These are phyloP conservation scores for Centrocercus urophasianus DNA, from an alignment of 2,113 vertebrate species.

Conservation along the genomic window DNA sequence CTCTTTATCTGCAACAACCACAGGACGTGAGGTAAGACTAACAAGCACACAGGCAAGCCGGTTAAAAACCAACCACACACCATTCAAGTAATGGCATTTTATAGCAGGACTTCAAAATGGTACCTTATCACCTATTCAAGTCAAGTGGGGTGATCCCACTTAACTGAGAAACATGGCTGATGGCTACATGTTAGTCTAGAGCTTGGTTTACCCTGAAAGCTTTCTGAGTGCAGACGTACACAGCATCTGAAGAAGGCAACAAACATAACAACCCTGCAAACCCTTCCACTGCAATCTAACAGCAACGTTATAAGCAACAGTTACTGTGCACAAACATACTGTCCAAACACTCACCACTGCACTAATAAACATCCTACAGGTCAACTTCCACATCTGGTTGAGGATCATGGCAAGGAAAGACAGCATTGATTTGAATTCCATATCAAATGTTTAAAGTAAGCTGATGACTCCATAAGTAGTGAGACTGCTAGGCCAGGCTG, in stretches of 20 bases:
- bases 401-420: background rate
- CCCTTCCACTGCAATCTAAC: rapidly evolving
- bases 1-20: slow-evolving; percentile 90
- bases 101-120: rapidly evolving
- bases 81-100: rapidly evolving
- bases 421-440: background rate
- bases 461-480: background rate
- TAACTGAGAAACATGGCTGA: background rate
- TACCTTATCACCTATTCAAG: rapidly evolving
- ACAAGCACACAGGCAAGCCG: background rate
- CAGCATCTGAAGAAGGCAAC: background rate
- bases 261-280: background rate
- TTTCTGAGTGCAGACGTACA: rapidly evolving
- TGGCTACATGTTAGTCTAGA: no score
- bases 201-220: background rate
- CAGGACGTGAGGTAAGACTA: background rate
- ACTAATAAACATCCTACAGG: background rate
- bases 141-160: background rate
- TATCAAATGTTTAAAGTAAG: background rate
- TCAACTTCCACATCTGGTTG: rapidly evolving
- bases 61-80: background rate
- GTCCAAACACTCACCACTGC: background rate
- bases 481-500: no score
- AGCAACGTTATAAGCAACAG: rapidly evolving
- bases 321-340: rapidly evolving